A percentile compares a stretch with the other conserved stretches of the same genome.
Evolutionary conservation across 2,888 invertebrate genomes (phyloP).

Genomic region (Hartigia nigra): DNA sequence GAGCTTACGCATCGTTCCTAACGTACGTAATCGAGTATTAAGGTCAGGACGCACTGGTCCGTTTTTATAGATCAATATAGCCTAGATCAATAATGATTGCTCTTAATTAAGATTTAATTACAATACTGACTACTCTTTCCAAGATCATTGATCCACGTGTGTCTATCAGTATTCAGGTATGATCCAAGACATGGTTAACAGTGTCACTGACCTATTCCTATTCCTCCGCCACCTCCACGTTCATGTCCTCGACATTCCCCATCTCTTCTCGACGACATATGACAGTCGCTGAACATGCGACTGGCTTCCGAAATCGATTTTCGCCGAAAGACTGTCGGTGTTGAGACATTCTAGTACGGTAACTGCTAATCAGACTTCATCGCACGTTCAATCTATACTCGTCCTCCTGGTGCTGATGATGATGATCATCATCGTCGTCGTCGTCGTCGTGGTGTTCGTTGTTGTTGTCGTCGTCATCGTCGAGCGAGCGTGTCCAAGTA

Average conservation of each 20-base stretch:
- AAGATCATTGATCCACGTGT: background rate
- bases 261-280: background rate
- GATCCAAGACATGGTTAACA: background rate
- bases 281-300: background rate
- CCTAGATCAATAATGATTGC: background rate
- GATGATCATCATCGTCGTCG: background rate
- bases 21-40: background rate
- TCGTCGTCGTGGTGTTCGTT: background rate
- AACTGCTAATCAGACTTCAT: background rate
- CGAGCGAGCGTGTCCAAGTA: background rate
- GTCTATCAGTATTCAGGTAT: background rate
- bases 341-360: background rate
- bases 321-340: background rate
- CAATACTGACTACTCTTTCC: background rate
- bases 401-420: background rate
- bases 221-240: background rate
- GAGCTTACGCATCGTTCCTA: background rate
- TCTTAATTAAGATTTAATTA: background rate
- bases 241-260: background rate
- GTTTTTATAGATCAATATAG: background rate
- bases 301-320: background rate
- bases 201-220: background rate
- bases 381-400: background rate
- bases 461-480: background rate
- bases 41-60: background rate